Base-by-base conservation (phyloP, 2,797 vertebrate species). In the Erethizon dorsatum region DNA sequence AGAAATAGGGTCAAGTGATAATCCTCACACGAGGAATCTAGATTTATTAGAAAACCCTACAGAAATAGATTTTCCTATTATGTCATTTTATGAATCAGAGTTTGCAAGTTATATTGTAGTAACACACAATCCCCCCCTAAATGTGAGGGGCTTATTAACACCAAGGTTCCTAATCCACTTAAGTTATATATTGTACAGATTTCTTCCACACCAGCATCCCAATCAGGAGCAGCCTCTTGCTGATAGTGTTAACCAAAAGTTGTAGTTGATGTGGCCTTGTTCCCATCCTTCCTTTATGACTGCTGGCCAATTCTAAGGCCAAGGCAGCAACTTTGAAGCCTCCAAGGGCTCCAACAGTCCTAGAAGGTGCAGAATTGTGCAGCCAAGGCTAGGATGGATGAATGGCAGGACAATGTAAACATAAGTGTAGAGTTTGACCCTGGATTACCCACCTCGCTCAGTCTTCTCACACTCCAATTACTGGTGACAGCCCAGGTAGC, bases 101-200 rank as follows among this genome's bases (percentile, higher is more conserved):
- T 86, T 71, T 56, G 28, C 1, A 7, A 86, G 20, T 12, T 41
- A 6, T 52, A 9, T 24, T 79, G 20, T 11, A 57, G 26, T 65
- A 57, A 86, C 6, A 75, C 12, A 26, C 8, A 18, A 45, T 15
- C 47, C 20, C 11, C 22, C 17, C 50, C 54, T 15, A 86, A 33
- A 50, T 86, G 33, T 11, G 20, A 93, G 71, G 41, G n/a, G 11
- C 33, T 75, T 83, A 52, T 84, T 7, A 33, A 61, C 69, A 22
- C 26, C 9, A 59, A 65, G 11, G 22, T 13, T 41, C 67, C 4
- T 9, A 65, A 61, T 67, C 31, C 28, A 65, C 15, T 59, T 47
- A n/a, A 11, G 13, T 22, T 73, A 3, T 31, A 41, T 6, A 26
- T 17, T n/a, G 0, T 11, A 33, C 0, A 2, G 1, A 17, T 5